phyloP scores from a whole-genome alignment of 2,113 vertebrate species.

The Corythornis cristatus region DNA sequence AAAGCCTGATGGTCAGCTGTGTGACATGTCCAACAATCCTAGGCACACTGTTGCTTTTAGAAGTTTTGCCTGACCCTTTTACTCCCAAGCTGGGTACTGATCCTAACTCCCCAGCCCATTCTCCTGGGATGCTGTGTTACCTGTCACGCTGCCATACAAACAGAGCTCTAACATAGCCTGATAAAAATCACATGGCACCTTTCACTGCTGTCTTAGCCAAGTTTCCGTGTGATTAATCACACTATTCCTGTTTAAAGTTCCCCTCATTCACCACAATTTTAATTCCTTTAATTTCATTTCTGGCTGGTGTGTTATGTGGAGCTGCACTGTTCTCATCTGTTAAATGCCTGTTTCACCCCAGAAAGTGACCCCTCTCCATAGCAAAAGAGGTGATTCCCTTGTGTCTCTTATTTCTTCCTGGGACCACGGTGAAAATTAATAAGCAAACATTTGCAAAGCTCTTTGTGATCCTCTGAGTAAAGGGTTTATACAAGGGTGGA shows the following conservation, averaged over 20 bases:
- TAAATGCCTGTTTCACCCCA: not conserved
- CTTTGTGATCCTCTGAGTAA: not conserved
- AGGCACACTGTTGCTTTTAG: not conserved
- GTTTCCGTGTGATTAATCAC: slow-evolving; percentile 42
- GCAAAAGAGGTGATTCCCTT: not conserved
- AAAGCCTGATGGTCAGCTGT: not conserved
- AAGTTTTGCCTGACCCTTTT: not conserved
- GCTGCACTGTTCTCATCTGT: not conserved
- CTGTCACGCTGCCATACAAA: not conserved
- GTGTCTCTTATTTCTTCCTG: slow-evolving; percentile 4
- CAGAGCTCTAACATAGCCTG: not conserved
- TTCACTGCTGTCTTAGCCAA: slow-evolving; percentile 1
- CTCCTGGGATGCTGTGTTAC: not conserved
- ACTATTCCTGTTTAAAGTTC: not conserved
- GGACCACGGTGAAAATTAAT: not conserved
- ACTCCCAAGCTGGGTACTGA: not conserved
- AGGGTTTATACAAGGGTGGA: not conserved
- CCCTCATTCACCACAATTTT: not conserved
- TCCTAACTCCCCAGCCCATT: not conserved
- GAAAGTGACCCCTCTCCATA: not conserved
- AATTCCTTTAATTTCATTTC: slow-evolving; percentile 13
- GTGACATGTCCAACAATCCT: not conserved
- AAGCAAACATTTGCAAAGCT: not conserved
- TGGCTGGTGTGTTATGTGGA: not conserved
- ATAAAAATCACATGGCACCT: slow-evolving; percentile 34